These are phyloP conservation scores for Drosophila ezoana DNA, from an alignment of 2,888 invertebrate genomes.

Conservation along the genomic window DNA sequence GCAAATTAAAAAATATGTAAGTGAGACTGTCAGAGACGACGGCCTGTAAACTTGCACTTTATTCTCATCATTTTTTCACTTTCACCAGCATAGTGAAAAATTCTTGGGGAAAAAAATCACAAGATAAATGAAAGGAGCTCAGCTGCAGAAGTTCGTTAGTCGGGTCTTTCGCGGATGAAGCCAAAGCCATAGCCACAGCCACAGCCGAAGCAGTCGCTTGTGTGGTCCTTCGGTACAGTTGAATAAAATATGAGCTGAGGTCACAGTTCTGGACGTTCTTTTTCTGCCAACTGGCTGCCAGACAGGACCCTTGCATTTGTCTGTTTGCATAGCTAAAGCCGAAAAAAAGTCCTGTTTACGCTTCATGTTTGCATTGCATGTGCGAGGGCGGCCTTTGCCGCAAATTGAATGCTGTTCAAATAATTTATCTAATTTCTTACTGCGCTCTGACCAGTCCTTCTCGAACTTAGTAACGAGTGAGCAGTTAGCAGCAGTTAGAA, in stretches of 20 bases:
- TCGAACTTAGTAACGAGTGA: slow-evolving; percentile 28
- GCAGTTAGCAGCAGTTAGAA: slow-evolving; percentile 32
- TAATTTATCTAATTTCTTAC: slow-evolving; percentile 65
- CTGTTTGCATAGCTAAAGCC: slow-evolving; percentile 25
- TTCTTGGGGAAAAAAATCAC: slow-evolving; percentile 11
- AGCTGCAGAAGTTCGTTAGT: slow-evolving; percentile 63
- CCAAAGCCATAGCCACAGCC: slow-evolving; percentile 20
- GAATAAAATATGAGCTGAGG: slow-evolving; percentile 68
- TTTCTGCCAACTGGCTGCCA: slow-evolving; percentile 34
- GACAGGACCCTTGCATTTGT: slow-evolving; percentile 35
- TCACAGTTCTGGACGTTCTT: slow-evolving; percentile 58
- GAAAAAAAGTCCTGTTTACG: slow-evolving; percentile 53
- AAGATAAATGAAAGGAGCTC: slow-evolving; percentile 61
- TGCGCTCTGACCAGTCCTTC: slow-evolving; percentile 11
- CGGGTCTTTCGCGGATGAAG: slow-evolving; percentile 27
- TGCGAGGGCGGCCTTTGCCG: slow-evolving; percentile 37
- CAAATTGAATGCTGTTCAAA: slow-evolving; percentile 70
- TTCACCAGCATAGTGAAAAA: slow-evolving; percentile 33
- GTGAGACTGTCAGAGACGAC: slow-evolving; percentile 13
- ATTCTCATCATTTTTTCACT: slow-evolving; percentile 64
- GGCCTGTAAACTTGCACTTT: slow-evolving; percentile 59
- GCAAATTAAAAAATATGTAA: slow-evolving; percentile 41
- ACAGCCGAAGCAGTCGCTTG: slow-evolving; percentile 24
- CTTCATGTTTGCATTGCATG: slow-evolving; percentile 64
- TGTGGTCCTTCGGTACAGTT: slow-evolving; percentile 56